Evolutionary conservation across 2,888 invertebrate genomes (phyloP), one percentile per base, ranked within the genome.

Genomic region (Lymantria dispar): DNA sequence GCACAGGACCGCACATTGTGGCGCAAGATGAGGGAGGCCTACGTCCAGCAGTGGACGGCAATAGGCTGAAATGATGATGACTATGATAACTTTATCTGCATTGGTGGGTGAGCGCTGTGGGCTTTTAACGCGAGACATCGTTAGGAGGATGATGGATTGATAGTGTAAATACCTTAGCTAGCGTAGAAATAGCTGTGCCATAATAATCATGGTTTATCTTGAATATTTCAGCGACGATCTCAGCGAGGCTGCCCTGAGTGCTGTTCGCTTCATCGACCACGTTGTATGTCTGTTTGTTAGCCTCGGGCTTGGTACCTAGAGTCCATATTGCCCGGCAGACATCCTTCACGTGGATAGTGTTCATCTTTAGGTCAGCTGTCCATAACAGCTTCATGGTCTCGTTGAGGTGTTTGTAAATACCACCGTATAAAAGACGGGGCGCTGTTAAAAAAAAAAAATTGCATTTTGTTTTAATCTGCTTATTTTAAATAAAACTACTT

Each of bases 381-480:
- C 98, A 98, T 15, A 98, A 90, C 36, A 98, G 92, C 83, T 97
- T 97, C 97, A 98, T 97, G 60, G 96, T 96, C 85, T 98, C 97
- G 37, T 95, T 94, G 31, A 98, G 91, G 75, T 97, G 95, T 76
- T 96, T 97, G 86, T 98, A 98, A 60, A 98, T 95, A 38, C 96
- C 96, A 52, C 97, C 98, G 70, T 97, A 95, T 36, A 98, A 94
- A 48, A 98, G 92, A 42, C 98, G 94, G 0, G 97, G 97, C 56
- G 96, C 97, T 97, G 83, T 11, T 47, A 11, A 13, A 8, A 39
- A 11, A n/a, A 30, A 13, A n/a, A n/a, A n/a, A n/a, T n/a, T n/a
- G n/a, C n/a, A n/a, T n/a, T n/a, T n/a, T n/a, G n/a, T n/a, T n/a
- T n/a, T n/a, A n/a, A n/a, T n/a, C n/a, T n/a, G n/a, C n/a, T n/a